Conservation (phyloP, 2,888 invertebrate species). For the Scaeva pyrastri region DNA sequence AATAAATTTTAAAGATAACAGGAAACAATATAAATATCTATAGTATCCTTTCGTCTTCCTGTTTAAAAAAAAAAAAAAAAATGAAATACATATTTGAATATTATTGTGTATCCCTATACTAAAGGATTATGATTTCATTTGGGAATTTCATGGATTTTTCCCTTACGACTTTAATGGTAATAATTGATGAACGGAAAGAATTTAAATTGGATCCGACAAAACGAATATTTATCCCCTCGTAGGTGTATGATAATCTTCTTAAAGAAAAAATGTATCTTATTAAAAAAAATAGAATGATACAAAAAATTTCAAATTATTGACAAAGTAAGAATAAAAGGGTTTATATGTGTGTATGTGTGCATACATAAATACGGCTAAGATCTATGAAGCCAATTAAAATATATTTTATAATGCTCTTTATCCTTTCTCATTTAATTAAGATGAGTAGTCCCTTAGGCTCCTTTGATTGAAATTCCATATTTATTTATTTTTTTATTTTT, state of each 20-base stretch:
- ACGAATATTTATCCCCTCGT: neutral
- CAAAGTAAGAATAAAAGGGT: too few species aligned
- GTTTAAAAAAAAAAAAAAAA: neutral
- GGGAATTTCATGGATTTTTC: slow-evolving; percentile 11
- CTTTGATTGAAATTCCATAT: too few species aligned
- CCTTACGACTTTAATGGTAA: neutral
- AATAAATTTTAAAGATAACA: too few species aligned
- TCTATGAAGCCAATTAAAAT: too few species aligned
- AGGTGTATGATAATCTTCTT: neutral
- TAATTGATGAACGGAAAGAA: neutral
- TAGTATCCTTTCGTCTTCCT: neutral
- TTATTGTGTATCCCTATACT: neutral
- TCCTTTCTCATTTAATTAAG: too few species aligned
- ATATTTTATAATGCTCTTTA: too few species aligned
- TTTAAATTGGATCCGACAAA: slow-evolving; percentile 7
- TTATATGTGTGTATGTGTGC: too few species aligned
- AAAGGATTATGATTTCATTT: slow-evolving; percentile 13
- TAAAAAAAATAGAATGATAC: neutral
- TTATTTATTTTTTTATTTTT: too few species aligned
- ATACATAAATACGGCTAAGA: too few species aligned
- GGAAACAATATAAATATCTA: neutral
- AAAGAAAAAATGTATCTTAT: neutral
- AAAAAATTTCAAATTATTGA: too few species aligned
- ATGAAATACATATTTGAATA: neutral
- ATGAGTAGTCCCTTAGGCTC: too few species aligned